phyloP scores from a whole-genome alignment of 2,888 invertebrate genomes.

The Bellardia pandia region DNA sequence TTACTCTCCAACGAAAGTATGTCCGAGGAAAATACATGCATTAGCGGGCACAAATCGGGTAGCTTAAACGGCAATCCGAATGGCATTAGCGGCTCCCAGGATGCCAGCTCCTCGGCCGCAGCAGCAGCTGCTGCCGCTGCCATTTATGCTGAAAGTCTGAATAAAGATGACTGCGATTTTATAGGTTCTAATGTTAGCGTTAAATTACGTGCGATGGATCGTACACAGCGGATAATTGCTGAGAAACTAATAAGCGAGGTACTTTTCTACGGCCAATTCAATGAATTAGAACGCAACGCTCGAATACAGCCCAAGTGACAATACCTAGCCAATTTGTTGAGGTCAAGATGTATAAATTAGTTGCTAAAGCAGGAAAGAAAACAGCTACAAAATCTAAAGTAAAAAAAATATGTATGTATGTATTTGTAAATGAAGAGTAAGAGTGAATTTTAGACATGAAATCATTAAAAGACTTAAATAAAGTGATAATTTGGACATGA shows the following conservation, averaged over 20 bases:
- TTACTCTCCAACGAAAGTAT: constrained; percentile 79
- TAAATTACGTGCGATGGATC: constrained; percentile 82
- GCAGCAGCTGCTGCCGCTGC: constrained; percentile 80
- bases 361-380: constrained; percentile 1
- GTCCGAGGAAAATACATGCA: constrained; percentile 78
- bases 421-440: too few relatives aligned
- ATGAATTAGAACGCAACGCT: constrained; percentile 82
- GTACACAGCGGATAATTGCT: constrained; percentile 83
- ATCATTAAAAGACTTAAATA: too few relatives aligned
- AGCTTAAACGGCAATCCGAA: constrained; percentile 69
- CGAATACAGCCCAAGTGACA: constrained; percentile 83
- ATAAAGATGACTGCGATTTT: constrained; percentile 82
- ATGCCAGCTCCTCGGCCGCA: constrained; percentile 75
- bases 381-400: background rate
- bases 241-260: constrained; percentile 83
- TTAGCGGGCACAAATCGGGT: constrained; percentile 74
- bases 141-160: constrained; percentile 80
- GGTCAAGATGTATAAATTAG: constrained; percentile 66
- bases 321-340: constrained; percentile 72
- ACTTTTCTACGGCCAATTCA: constrained; percentile 82
- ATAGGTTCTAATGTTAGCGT: constrained; percentile 82
- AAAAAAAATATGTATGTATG: too few relatives aligned
- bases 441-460: too few relatives aligned
- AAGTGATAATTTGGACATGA: too few relatives aligned
- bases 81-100: constrained; percentile 77